A percentile compares a stretch with the other conserved stretches of the same genome.
phyloP scores from a whole-genome alignment of 2,888 invertebrate species.

The Morpho deidamia region DNA sequence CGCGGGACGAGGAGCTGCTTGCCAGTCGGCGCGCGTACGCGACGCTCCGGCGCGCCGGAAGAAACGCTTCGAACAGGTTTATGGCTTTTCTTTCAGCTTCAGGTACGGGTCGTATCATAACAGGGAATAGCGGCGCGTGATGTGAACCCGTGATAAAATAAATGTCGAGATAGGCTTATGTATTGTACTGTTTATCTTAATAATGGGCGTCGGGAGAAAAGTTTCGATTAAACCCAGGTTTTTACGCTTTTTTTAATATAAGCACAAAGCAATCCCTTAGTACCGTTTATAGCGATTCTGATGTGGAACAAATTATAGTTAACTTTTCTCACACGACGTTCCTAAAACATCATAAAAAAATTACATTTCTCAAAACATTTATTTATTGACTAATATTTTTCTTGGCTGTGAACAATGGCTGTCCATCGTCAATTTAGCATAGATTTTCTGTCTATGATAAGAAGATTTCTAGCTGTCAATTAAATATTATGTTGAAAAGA shows the following conservation, averaged over 20 bases:
- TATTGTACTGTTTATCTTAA: constrained; percentile 79
- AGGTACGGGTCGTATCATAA: constrained; percentile 79
- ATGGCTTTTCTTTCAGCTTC: constrained; percentile 80
- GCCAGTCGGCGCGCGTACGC: constrained; percentile 71
- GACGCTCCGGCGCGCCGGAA: constrained; percentile 74
- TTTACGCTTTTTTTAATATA: constrained; percentile 27
- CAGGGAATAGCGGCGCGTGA: constrained; percentile 78
- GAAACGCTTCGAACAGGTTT: constrained; percentile 76
- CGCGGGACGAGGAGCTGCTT: constrained; percentile 43
- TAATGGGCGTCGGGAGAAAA: constrained; percentile 75
- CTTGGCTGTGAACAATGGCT: too few species aligned
- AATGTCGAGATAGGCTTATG: constrained; percentile 79
- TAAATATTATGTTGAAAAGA: too few species aligned
- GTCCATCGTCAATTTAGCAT: too few species aligned
- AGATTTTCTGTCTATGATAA: too few species aligned
- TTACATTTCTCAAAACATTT: too few species aligned
- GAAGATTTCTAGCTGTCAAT: too few species aligned
- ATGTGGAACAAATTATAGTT: too few species aligned
- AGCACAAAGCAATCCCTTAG: constrained; percentile 11
- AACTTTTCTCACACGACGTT: too few species aligned
- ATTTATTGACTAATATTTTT: too few species aligned
- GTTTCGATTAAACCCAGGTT: constrained; percentile 70
- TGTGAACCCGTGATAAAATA: constrained; percentile 79
- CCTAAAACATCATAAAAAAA: too few species aligned
- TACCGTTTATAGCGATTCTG: background rate